Evolutionary conservation across 2,888 invertebrate species (phyloP), one percentile per base, ranked within the genome.

Genomic region (Pterostichus madidus): DNA sequence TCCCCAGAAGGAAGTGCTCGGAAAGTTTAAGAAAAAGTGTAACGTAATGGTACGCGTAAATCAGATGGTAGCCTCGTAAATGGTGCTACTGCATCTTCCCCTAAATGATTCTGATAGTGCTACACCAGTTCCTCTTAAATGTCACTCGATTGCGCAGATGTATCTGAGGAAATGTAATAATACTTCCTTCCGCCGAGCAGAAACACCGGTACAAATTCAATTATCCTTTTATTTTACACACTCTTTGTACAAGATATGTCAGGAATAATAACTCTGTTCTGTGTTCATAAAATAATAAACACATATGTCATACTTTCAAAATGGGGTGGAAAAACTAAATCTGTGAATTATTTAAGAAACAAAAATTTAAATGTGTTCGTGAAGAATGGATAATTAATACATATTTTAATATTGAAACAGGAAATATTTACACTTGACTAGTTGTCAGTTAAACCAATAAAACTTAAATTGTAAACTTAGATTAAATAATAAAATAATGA

Each of bases 11-110:
- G 53, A 80, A 80, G 71, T 71, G 80, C 80, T 80, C 17, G 68
- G 39, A 68, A 71, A 79, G 32, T 49, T 80, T 35, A 56, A 80
- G 80, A 80, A 80, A 80, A 80, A 71, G 35, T 71, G 39, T 32
- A 68, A 64, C 64, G 79, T 64, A 79, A 79, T 79, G 79, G 64
- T 79, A 64, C 79, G 64, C 79, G 79, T 80, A 80, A 80, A 80
- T 80, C 80, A 68, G 52, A 56, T 77, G 77, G 15, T 75, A 52
- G 52, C 75, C 75, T 75, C 32, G 52, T 46, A 73, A 64, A 64
- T 64, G 68, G 44, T 44, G 44, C 68, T 44, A 44, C 44, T 71
- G 68, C 68, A 71, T 71, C 68, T 71, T 64, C 68, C 39, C 32
- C 44, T 71, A 71, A 71, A 39, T 71, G 68, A 71, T 71, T 71